Percentiles rank a stretch among this genome's conserved stretches.
phyloP scores from a whole-genome alignment of 2,113 vertebrate species.

The Plotosus lineatus region DNA sequence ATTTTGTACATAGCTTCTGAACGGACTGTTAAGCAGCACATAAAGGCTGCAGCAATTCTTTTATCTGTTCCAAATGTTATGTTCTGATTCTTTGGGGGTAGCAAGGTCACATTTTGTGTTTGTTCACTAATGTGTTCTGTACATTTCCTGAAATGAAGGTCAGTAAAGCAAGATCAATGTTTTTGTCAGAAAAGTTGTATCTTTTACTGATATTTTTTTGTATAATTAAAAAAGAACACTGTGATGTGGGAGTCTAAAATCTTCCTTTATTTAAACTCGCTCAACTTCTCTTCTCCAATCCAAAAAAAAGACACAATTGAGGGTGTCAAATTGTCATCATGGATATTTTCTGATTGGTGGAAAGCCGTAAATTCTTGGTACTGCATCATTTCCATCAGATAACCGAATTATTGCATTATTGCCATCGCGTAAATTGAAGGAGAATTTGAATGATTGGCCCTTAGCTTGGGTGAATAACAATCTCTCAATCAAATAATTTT shows the following conservation, averaged over 20 bases:
- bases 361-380: too few relatives aligned
- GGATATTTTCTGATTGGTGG: too few relatives aligned
- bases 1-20: conserved; percentile 47
- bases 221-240: conserved; percentile 47
- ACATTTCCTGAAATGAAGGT: conserved; percentile 46
- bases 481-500: too few relatives aligned
- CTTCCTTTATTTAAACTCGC: not conserved
- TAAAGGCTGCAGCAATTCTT: conserved; percentile 17
- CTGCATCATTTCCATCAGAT: too few relatives aligned
- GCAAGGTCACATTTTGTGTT: conserved; percentile 22
- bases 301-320: too few relatives aligned
- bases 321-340: too few relatives aligned
- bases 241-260: not conserved
- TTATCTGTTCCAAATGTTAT: conserved; percentile 31
- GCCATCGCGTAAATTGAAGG: too few relatives aligned
- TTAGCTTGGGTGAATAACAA: too few relatives aligned
- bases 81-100: conserved; percentile 5
- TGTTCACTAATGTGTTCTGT: conserved; percentile 27
- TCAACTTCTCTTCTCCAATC: too few relatives aligned
- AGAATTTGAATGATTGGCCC: too few relatives aligned
- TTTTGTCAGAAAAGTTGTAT: conserved; percentile 35
- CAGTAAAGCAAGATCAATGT: conserved; percentile 41
- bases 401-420: too few relatives aligned
- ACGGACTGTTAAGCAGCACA: conserved; percentile 40
- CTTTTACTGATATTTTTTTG: conserved; percentile 52